Evolutionary conservation across 2,113 vertebrate species (phyloP), one percentile per base, ranked within the genome.

Genomic region (Brachirus orientalis): DNA sequence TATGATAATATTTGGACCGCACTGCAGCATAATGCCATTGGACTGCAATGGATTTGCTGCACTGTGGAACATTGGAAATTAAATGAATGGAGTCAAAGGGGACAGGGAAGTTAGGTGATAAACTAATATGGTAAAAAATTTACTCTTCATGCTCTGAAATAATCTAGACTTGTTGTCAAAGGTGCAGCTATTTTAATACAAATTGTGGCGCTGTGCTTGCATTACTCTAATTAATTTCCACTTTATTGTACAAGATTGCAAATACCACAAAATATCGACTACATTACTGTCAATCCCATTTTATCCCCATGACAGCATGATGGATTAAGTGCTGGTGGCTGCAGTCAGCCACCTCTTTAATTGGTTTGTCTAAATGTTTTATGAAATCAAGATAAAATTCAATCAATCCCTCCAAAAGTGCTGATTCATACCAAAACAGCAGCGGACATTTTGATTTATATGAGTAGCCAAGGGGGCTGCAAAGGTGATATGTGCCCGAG

Each of bases 321-420:
- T 85, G 75, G 85, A 89, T 88, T 85, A 70, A 85, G 66, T 86
- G 88, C 84, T 82, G 59, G 76, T 86, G 87, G 86, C 80, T 80
- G 79, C 73, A 55, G 84, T 61, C 74, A 69, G 83, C 76, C 82
- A 67, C 87, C 86, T 82, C 64, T 84, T 93, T 92, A 91, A 90
- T 89, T 92, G 88, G 76, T 92, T 84, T 93, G 90, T 88, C 80
- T 90, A 89, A 92, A 91, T 90, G 74, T 91, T 92, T 92, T 91
- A 91, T 93, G 90, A 87, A 92, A 90, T 83, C 63, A 63, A 85
- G 82, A 90, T 83, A 84, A 91, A 93, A 92, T 90, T 84, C 80
- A 90, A 90, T 92, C 82, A 91, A 77, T 44, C 48, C 84, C 75
- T 43, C n/a, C 19, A 69, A 87, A 92, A 89, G 63, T 86, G 89